Conservation (phyloP, 2,797 vertebrate species). For the Takifugu ocellatus region DNA sequence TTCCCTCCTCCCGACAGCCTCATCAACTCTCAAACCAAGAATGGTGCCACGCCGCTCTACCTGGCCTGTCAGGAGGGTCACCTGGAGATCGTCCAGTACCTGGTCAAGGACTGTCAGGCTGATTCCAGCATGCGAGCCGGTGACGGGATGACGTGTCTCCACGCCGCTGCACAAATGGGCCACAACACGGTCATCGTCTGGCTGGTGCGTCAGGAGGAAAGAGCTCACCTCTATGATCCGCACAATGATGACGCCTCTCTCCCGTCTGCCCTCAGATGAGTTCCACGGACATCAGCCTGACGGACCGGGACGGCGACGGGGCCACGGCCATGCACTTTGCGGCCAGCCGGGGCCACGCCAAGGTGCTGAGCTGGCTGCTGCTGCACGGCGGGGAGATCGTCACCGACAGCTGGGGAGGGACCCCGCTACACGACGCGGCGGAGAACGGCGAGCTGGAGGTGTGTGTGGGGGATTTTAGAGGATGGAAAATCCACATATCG, state of each 20-base stretch:
- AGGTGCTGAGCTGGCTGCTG: slow-evolving; percentile 97
- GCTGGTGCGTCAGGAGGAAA: slow-evolving; percentile 79
- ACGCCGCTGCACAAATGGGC: slow-evolving; percentile 96
- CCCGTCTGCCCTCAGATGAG: slow-evolving; percentile 76
- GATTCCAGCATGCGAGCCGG: slow-evolving; percentile 84
- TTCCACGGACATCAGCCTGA: slow-evolving; percentile 86
- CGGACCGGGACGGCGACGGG: slow-evolving; percentile 84
- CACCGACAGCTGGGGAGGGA: slow-evolving; percentile 87
- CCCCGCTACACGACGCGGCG: slow-evolving; percentile 89
- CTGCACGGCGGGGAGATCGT: slow-evolving; percentile 92
- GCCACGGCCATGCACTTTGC: slow-evolving; percentile 97
- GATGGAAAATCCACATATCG: not conserved
- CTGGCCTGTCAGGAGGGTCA: slow-evolving; percentile 98
- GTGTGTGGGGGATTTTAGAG: not conserved
- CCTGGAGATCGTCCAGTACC: slow-evolving; percentile 91
- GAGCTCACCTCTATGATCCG: no score
- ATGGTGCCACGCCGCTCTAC: slow-evolving; percentile 97
- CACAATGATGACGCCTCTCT: not conserved
- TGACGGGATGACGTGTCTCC: slow-evolving; percentile 94
- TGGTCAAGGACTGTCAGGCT: slow-evolving; percentile 92
- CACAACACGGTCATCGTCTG: slow-evolving; percentile 93
- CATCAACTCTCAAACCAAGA: slow-evolving; percentile 93
- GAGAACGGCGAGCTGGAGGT: slow-evolving; percentile 98
- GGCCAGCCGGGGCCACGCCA: slow-evolving; percentile 91
- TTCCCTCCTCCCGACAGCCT: slow-evolving; percentile 64